Evolutionary conservation across 1,140 invertebrate species (phyloP).

Genomic region (Trichoplusia ni): DNA sequence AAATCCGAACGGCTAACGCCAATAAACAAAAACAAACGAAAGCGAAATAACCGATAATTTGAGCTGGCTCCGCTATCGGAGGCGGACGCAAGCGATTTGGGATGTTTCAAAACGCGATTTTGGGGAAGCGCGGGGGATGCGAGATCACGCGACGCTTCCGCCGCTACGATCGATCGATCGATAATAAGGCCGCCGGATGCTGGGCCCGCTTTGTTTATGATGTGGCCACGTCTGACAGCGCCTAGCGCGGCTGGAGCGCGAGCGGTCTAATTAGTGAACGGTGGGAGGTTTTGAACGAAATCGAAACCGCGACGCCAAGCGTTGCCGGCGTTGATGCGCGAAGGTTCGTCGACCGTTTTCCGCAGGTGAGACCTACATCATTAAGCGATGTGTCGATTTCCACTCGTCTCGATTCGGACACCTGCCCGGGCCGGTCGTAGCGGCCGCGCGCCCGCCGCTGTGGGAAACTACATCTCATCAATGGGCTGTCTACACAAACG

Average conservation of each 20-base stretch:
- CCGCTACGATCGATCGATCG: conserved; percentile 48
- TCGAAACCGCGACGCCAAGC: conserved; percentile 27
- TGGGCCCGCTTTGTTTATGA: conserved; percentile 45
- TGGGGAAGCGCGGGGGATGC: conserved; percentile 54
- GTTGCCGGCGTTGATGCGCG: conserved; percentile 13
- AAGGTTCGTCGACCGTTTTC: conserved; percentile 46
- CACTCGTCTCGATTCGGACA: conserved; percentile 54
- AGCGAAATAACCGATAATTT: conserved; percentile 77
- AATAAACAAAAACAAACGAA: conserved; percentile 75
- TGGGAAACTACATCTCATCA: conserved; percentile 76
- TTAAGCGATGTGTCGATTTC: conserved; percentile 54
- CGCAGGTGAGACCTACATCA: conserved; percentile 45
- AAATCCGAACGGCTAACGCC: conserved; percentile 45
- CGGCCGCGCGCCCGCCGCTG: conserved; percentile 44
- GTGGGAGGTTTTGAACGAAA: conserved; percentile 32
- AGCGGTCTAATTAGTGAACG: conserved; percentile 48
- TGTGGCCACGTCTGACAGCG: conserved; percentile 45
- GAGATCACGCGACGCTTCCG: conserved; percentile 73
- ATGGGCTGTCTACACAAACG: conserved; percentile 69
- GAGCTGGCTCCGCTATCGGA: conserved; percentile 53
- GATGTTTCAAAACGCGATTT: conserved; percentile 59
- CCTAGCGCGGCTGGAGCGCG: conserved; percentile 43
- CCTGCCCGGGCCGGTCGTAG: conserved; percentile 56
- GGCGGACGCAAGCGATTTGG: conserved; percentile 64
- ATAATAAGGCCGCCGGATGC: conserved; percentile 56